Evolutionary conservation across 2,888 invertebrate species (phyloP).

Genomic region (Orthonevra nobilis): DNA sequence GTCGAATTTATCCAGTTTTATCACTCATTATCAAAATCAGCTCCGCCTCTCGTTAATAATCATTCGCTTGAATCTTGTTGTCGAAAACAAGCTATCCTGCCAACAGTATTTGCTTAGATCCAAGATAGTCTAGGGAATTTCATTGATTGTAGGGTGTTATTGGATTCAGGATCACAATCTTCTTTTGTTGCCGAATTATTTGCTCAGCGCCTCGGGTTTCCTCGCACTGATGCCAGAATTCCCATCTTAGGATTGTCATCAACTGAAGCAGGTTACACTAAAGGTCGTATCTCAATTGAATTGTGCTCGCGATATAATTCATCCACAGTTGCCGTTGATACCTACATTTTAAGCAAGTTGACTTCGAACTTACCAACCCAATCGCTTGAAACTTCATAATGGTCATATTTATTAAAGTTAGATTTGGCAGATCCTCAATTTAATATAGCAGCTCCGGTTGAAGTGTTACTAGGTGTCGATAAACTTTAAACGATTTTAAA

Average conservation of each 20-base stretch:
- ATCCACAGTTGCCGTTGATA: not conserved
- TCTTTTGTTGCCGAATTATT: no score
- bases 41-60: not conserved
- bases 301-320: not conserved
- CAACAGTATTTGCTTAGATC: no score
- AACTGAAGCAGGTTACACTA: slow-evolving; percentile 1
- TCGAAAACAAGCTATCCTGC: no score
- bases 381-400: not conserved
- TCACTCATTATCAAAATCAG: not conserved
- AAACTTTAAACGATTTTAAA: not conserved
- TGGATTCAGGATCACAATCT: no score
- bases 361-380: no score
- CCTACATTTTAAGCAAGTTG: not conserved
- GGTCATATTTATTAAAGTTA: not conserved
- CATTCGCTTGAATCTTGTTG: not conserved
- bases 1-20: no score
- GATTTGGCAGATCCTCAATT: no score
- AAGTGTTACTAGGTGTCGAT: slow-evolving; percentile 11
- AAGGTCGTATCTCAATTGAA: not conserved
- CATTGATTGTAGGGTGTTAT: no score
- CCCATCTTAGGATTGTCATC: not conserved
- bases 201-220: not conserved
- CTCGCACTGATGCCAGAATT: not conserved
- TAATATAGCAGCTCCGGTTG: not conserved
- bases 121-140: no score